Evolutionary conservation across 2,797 vertebrate species (phyloP), one percentile per base, ranked within the genome.

Genomic region (Sparus aurata): DNA sequence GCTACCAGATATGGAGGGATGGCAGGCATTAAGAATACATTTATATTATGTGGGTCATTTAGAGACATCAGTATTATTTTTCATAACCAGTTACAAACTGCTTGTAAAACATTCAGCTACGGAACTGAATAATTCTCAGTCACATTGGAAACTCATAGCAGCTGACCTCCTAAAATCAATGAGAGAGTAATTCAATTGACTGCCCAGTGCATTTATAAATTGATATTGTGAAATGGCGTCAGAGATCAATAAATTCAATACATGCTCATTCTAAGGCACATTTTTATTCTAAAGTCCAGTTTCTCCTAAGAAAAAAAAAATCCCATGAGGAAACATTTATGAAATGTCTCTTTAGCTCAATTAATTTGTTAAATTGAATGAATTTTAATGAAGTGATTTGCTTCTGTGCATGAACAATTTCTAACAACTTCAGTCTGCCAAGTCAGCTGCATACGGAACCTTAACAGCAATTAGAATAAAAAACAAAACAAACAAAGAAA

Each of bases 181-280:
- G 20, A 11, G 18, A 50, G 66, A 68, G 46, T 70, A 52, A 77
- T 75, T 83, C 55, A 73, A 77, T 75, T 57, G 30, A 80, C 43
- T 57, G 59, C 58, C 9, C 13, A n/a, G 25, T 61, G 47, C 53
- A 69, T 77, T 69, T 63, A 53, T 58, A 76, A 75, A 63, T 12
- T 58, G 41, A 73, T 69, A 64, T 8, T 59, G 15, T 49, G 10
- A 43, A 79, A 60, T 41, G 9, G 23, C 20, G 2, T 9, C 12
- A 67, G 4, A 57, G 46, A 52, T 62, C 47, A 57, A 67, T 79
- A 43, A 22, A 67, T 57, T 75, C 59, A 71, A 54, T 77, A 62
- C 18, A 13, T 23, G 52, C 50, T 65, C 23, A 71, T 78, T 75
- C 54, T 18, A 38, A 38, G 11, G 11, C 3, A 11, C n/a, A 4